Percentiles rank a stretch among this genome's conserved stretches.
Evolutionary conservation across 2,797 vertebrate genomes (phyloP).

Genomic region (Echeneis naucrates): DNA sequence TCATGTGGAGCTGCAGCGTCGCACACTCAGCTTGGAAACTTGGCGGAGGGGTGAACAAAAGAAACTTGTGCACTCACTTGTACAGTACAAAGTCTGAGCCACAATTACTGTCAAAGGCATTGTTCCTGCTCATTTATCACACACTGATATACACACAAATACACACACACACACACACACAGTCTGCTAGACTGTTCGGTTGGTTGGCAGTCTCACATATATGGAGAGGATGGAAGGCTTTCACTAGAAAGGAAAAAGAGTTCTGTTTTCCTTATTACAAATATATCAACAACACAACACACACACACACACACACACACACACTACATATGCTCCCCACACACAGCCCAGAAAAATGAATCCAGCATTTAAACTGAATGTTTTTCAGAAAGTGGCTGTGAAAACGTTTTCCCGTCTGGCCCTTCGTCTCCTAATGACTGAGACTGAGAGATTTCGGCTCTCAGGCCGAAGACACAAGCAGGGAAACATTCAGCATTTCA

Average conservation of each 20-base stretch:
- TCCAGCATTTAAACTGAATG: slow-evolving; percentile 42
- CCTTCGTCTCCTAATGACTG: slow-evolving; percentile 12
- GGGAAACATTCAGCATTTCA: neutral
- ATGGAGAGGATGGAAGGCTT: neutral
- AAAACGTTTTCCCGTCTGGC: slow-evolving; percentile 28
- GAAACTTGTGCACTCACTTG: neutral
- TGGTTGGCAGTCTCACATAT: neutral
- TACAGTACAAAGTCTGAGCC: neutral
- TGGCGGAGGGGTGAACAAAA: neutral
- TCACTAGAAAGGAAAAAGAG: slow-evolving; percentile 1
- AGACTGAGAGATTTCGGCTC: slow-evolving; percentile 4
- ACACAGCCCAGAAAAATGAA: slow-evolving; percentile 46
- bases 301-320: neutral
- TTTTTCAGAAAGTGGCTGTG: slow-evolving; percentile 40
- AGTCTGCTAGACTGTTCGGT: neutral
- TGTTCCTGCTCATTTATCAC: slow-evolving; percentile 9
- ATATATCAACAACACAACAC: slow-evolving; percentile 1
- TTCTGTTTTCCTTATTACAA: slow-evolving; percentile 34
- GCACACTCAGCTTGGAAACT: slow-evolving; percentile 1
- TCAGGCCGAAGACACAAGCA: neutral
- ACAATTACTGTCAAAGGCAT: slow-evolving; percentile 2
- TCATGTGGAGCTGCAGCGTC: neutral
- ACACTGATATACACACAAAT: neutral
- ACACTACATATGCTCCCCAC: slow-evolving; percentile 7
- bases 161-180: neutral